Evolutionary conservation across 2,888 invertebrate genomes (phyloP), one percentile per base, ranked within the genome.

Genomic region (Augochlorella aurata): DNA sequence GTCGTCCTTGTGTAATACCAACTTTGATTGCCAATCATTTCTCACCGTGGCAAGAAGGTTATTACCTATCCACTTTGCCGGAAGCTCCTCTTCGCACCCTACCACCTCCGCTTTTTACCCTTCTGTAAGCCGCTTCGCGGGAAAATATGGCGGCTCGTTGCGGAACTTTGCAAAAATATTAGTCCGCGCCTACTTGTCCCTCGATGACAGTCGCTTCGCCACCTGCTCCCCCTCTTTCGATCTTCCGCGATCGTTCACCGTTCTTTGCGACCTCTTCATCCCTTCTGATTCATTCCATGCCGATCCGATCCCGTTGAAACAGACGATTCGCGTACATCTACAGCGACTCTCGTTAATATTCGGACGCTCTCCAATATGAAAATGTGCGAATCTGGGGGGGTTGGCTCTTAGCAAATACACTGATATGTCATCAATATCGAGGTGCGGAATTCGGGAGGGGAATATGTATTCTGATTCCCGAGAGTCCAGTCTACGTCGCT

Each of bases 21-120:
- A 90, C 89, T 91, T 90, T 89, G 90, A 90, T 91, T 91, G 90
- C 88, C 91, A 91, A 91, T 91, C 90, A 89, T 91, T 91, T 89
- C 88, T 90, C 89, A 89, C 81, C 74, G 77, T 73, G 69, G 82
- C 85, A 83, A 85, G 87, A 89, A 89, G 85, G 88, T 90, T 90
- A 90, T 90, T 90, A 90, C 88, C 90, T 81, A 86, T 86, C 86
- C 85, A 84, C 89, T 86, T 85, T 79, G 73, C 67, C 76, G 72
- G 83, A 65, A 79, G 71, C 81, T 76, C 69, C 77, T 52, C 69
- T 80, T 77, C 78, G 68, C 74, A 12, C 63, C 77, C 47, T 50
- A 49, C 50, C n/a, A 44, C 49, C 74, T 69, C 73, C 68, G 77
- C 76, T 61, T 45, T 50, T 52, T 16, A 12, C 14, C 70, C 18